Conservation (phyloP, 2,888 invertebrate genomes). For the Antheraea yamamai region DNA sequence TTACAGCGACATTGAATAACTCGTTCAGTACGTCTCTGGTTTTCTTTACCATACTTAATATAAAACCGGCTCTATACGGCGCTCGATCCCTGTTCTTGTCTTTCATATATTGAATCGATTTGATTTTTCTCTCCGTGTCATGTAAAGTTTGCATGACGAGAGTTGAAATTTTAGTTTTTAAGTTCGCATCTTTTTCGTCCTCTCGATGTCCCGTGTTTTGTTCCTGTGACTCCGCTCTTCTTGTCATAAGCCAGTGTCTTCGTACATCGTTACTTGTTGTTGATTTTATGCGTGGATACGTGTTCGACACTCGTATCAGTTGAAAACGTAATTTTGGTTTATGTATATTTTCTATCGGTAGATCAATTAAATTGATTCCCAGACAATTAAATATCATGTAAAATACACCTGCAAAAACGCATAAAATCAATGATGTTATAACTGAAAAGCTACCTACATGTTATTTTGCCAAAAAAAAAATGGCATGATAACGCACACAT, state of each 20-base stretch:
- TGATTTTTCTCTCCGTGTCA: conserved; percentile 56
- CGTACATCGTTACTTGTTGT: conserved; percentile 11
- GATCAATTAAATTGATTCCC: conserved; percentile 42
- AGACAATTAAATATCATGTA: conserved; percentile 33
- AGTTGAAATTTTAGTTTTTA: conserved; percentile 59
- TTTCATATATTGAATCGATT: conserved; percentile 47
- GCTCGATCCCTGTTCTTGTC: conserved; percentile 38
- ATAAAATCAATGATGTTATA: no score
- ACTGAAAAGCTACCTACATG: no score
- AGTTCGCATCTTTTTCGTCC: conserved; percentile 50
- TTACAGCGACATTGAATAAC: conserved; percentile 67
- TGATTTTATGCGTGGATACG: conserved; percentile 4
- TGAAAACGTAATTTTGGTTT: conserved; percentile 20
- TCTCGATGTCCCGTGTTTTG: conserved; percentile 24
- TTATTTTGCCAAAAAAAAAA: no score
- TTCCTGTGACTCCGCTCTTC: conserved; percentile 22
- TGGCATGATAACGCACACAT: no score
- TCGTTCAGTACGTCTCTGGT: conserved; percentile 62
- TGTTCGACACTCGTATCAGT: not conserved
- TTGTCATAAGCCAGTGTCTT: conserved; percentile 14
- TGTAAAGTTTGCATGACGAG: conserved; percentile 63
- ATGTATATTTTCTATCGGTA: conserved; percentile 26
- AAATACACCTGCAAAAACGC: conserved; percentile 32
- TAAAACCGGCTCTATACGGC: conserved; percentile 62
- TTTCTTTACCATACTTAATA: conserved; percentile 65